Conservation (phyloP, 2,888 invertebrate species). For the Acleris cristana region DNA sequence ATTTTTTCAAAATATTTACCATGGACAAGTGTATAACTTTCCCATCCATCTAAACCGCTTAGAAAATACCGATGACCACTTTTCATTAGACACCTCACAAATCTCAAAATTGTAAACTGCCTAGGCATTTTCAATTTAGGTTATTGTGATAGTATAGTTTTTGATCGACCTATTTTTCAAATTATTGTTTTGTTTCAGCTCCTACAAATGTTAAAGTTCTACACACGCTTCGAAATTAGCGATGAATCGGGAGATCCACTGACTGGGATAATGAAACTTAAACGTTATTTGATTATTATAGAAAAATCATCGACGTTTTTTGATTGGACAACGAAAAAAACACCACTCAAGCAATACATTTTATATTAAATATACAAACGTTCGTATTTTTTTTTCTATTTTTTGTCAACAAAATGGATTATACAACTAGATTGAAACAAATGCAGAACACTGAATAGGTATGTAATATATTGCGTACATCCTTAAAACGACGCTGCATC, state of each 20-base stretch:
- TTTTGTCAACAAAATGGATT: too few species aligned
- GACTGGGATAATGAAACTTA: slow-evolving; percentile 94
- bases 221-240: slow-evolving; percentile 98
- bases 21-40: neutral
- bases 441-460: too few species aligned
- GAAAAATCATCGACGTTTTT: too few species aligned
- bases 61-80: neutral
- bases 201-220: slow-evolving; percentile 97
- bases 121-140: neutral
- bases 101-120: neutral
- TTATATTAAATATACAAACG: too few species aligned
- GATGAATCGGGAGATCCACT: slow-evolving; percentile 97
- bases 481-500: too few species aligned
- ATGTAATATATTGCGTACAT: too few species aligned
- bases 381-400: too few species aligned
- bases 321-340: too few species aligned
- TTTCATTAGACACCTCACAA: neutral
- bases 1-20: neutral
- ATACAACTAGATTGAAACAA: too few species aligned
- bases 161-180: slow-evolving; percentile 4
- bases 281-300: slow-evolving; percentile 90
- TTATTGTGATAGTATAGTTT: neutral
- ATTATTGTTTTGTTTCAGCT: slow-evolving; percentile 85
- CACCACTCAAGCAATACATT: too few species aligned
- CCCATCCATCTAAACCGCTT: neutral